phyloP scores from a whole-genome alignment of 35 echinoderm and acorn worm genomes.

The Apostichopus parvimensis region DNA sequence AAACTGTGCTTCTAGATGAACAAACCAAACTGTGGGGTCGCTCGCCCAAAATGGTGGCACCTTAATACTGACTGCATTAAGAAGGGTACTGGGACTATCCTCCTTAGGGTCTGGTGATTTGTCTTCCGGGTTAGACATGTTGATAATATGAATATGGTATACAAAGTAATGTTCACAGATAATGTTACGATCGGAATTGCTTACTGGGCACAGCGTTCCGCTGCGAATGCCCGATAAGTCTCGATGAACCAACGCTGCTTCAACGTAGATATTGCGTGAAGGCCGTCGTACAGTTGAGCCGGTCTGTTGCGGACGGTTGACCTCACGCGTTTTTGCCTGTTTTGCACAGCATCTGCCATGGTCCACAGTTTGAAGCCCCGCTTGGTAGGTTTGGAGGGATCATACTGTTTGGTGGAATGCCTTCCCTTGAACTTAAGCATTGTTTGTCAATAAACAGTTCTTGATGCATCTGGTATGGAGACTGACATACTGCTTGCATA shows the following conservation, averaged over 20 bases:
- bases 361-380: neutral
- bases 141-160: neutral
- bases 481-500: too few relatives aligned
- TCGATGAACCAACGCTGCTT: neutral
- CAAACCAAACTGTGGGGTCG: constrained; percentile 61
- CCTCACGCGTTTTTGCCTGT: neutral
- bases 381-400: neutral
- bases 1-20: constrained; percentile 69
- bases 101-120: neutral
- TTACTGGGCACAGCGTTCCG: too few relatives aligned
- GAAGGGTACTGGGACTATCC: neutral
- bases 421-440: neutral
- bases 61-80: constrained; percentile 42
- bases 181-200: too few relatives aligned
- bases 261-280: neutral
- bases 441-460: too few relatives aligned
- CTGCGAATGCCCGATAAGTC: too few relatives aligned
- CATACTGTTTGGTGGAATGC: neutral
- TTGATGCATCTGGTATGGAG: too few relatives aligned
- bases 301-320: neutral
- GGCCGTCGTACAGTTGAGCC: neutral
- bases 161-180: too few relatives aligned
- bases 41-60: constrained; percentile 62
- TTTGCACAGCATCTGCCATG: neutral
- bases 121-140: neutral